Base-by-base conservation (phyloP, 2,797 vertebrate genomes). In the Tragopan temminckii region DNA sequence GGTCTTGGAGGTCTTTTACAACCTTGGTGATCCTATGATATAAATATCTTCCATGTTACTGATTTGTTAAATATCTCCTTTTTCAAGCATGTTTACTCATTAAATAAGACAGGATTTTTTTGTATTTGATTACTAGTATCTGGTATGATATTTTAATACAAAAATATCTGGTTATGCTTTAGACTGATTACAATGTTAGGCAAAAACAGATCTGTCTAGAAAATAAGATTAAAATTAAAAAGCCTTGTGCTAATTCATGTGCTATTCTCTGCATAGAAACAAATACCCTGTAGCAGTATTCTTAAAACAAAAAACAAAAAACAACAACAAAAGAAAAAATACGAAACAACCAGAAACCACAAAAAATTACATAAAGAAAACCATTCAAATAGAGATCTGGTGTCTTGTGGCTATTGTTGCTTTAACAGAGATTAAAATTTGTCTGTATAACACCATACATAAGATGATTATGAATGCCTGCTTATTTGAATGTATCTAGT, bases 341-440 rank as follows among this genome's bases (percentile, higher is more conserved):
- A 29, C 29, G 6, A 31, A 53, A 16, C 52, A 53, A 53, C 27
- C 29, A 53, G 16, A 53, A 53, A 53, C 9, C 27, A 45, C 20
- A 31, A 48, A 16, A 6, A 85, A 46, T 24, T 4, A 48, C 15
- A 31, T 68, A 71, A 76, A 70, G 66, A 53, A 74, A 82, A 53
- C 67, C 64, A 45, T 86, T 87, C 43, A 38, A 17, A 90, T 29
- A 36, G 57, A 76, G 67, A 95, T 75, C 9, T 57, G 40, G 33
- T 42, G 33, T 96, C 77, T 95, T 31, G 23, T 57, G 42, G 80
- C 55, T 38, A 81, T 14, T 85, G 21, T 78, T 90, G 6, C 13
- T 83, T 77, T 85, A 94, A 70, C 53, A 92, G 89, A 78, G 55
- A 52, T 81, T 79, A 92, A 95, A 92, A 94, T 92, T 72, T 79